Base-by-base conservation (phyloP, 1,140 invertebrate species). In the Ceratina japonica region DNA sequence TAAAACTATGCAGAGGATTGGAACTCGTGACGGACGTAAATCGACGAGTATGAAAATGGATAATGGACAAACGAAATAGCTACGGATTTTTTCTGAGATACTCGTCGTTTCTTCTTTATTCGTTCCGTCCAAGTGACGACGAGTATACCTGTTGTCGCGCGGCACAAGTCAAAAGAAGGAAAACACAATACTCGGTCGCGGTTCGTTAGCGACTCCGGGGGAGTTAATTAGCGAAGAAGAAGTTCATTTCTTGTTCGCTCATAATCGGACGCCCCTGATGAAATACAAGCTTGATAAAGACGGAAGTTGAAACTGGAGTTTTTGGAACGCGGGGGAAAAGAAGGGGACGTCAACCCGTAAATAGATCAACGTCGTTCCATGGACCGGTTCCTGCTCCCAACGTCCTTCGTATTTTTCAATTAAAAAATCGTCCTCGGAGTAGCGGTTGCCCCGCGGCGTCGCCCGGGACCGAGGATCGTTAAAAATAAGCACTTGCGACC, bases 281-380 rank as follows among this genome's bases (percentile, higher is more conserved):
- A 91, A 92, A 92, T 91, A 92, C 88, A 90, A 91, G 89, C 84
- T 87, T 91, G 91, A 92, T 92, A 92, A 92, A 92, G 87, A 88
- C 87, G 85, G 82, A 31, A 4, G 27, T 85, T 81, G 87, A 89
- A 91, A 91, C 86, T 69, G 82, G 89, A 90, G 87, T 88, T 91
- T 90, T 91, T 75, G 81, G 89, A 75, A 75, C 77, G 72, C 68
- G 84, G 79, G 69, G 82, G 71, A 73, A 79, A 79, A 69, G 75
- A 54, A 22, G 77, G 79, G 78, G 22, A 78, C 65, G 78, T 78
- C 81, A 31, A 58, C 69, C 52, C 74, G 74, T 78, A 79, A 81
- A 87, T 85, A 85, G 82, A 85, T 85, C 77, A 81, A 81, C 79
- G 73, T 75, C 74, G 80, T 75, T 75, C 81, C 73, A 24, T 31